Evolutionary conservation across 1,140 invertebrate species (phyloP).

Genomic region (Ylistrum balloti): DNA sequence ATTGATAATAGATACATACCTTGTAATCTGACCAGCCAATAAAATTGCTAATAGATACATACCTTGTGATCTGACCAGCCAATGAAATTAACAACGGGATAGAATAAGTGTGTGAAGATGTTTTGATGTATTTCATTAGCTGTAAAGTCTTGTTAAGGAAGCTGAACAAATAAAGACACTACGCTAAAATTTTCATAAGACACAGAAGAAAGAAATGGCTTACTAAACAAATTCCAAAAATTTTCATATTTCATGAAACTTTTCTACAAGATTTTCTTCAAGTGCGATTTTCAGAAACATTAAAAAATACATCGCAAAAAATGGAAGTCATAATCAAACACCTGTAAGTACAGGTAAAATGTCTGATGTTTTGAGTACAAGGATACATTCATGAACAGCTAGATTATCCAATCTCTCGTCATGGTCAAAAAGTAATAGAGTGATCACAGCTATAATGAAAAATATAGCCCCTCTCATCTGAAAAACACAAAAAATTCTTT

Average conservation of each 20-base stretch:
- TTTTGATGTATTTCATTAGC: slow-evolving; percentile 80
- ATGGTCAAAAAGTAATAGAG: slow-evolving; percentile 84
- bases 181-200: no score
- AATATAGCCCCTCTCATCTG: slow-evolving; percentile 83
- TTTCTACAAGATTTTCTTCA: no score
- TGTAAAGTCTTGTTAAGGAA: slow-evolving; percentile 62
- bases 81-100: slow-evolving; percentile 82
- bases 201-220: no score
- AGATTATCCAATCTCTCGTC: slow-evolving; percentile 80
- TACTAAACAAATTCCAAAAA: no score
- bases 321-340: slow-evolving; percentile 40
- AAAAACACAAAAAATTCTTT: slow-evolving; percentile 54
- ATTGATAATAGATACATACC: no score
- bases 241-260: no score
- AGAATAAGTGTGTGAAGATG: slow-evolving; percentile 83
- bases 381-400: slow-evolving; percentile 74
- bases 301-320: not conserved
- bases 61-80: slow-evolving; percentile 84
- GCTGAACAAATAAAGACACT: no score
- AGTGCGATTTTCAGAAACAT: not conserved
- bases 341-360: not conserved
- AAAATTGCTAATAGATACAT: slow-evolving; percentile 66
- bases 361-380: no score
- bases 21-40: no score
- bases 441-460: slow-evolving; percentile 82